phyloP scores from a whole-genome alignment of 2,888 invertebrate genomes.

The Xylophagus ater region DNA sequence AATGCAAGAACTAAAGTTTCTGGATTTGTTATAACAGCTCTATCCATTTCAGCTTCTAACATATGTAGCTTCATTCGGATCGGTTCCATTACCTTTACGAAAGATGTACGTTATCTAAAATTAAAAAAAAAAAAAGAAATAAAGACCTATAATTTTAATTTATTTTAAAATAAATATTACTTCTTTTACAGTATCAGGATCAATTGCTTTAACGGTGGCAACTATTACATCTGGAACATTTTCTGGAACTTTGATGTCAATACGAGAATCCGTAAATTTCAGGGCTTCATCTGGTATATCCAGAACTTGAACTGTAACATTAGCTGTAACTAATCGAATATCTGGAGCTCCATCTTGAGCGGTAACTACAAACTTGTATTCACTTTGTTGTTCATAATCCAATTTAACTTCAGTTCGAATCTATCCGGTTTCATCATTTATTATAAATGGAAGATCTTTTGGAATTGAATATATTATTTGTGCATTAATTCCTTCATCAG shows the following conservation, averaged over 20 bases:
- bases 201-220: slow-evolving; percentile 71
- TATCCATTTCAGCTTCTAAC: slow-evolving; percentile 26
- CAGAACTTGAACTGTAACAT: slow-evolving; percentile 66
- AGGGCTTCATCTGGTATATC: slow-evolving; percentile 74
- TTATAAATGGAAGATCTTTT: slow-evolving; percentile 62
- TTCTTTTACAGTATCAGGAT: slow-evolving; percentile 68
- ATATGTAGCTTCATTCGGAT: slow-evolving; percentile 44
- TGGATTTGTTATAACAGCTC: slow-evolving; percentile 29
- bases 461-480: slow-evolving; percentile 71
- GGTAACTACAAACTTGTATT: slow-evolving; percentile 67
- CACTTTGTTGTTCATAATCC: slow-evolving; percentile 73
- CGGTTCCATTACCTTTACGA: slow-evolving; percentile 68
- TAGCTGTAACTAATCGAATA: slow-evolving; percentile 74
- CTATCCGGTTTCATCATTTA: slow-evolving; percentile 69
- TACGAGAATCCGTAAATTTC: slow-evolving; percentile 57
- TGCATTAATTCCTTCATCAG: slow-evolving; percentile 77
- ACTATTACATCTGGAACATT: slow-evolving; percentile 69
- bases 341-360: slow-evolving; percentile 81
- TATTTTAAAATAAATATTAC: too few species aligned
- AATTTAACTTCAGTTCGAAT: slow-evolving; percentile 61
- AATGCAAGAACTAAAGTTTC: slow-evolving; percentile 61
- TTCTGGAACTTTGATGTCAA: slow-evolving; percentile 74
- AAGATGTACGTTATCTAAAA: slow-evolving; percentile 55
- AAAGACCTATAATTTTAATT: too few species aligned
- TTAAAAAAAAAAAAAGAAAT: neutral